A percentile compares a stretch with the other conserved stretches of the same genome.
Conservation (phyloP, 2,888 invertebrate species). For the Gasteruption jaculator region DNA sequence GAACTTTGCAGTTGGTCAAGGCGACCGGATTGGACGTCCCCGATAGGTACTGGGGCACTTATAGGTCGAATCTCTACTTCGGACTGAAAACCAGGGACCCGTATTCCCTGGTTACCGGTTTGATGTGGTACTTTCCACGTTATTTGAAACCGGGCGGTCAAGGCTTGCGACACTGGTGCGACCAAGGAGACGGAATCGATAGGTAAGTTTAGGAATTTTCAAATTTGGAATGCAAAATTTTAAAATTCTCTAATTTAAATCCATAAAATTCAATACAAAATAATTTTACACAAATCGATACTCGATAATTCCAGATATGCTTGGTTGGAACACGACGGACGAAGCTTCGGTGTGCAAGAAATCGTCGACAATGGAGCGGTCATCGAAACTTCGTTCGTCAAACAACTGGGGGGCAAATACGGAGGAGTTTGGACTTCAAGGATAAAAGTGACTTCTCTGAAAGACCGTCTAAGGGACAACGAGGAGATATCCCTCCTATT, state of each 20-base stretch:
- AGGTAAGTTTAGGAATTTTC: conserved; percentile 53
- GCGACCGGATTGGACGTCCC: conserved; percentile 68
- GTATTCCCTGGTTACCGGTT: conserved; percentile 81
- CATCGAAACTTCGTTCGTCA: conserved; percentile 84
- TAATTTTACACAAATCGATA: too few species aligned
- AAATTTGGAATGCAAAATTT: neutral
- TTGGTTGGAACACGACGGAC: conserved; percentile 92
- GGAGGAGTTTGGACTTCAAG: conserved; percentile 94
- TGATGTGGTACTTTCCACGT: conserved; percentile 93
- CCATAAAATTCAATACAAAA: neutral
- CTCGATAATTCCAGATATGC: conserved; percentile 57
- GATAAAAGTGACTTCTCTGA: conserved; percentile 60
- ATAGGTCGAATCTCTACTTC: conserved; percentile 83
- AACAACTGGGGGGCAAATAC: conserved; percentile 70
- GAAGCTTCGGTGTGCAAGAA: conserved; percentile 85
- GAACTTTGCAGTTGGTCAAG: conserved; percentile 60
- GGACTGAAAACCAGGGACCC: conserved; percentile 89
- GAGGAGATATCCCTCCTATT: conserved; percentile 69
- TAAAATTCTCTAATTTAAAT: neutral
- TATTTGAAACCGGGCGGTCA: conserved; percentile 65
- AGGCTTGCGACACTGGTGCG: conserved; percentile 86
- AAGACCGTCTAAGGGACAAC: conserved; percentile 38
- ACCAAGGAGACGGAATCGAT: conserved; percentile 76
- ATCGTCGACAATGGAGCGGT: conserved; percentile 76
- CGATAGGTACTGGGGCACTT: conserved; percentile 90